Percentiles rank a stretch among this genome's conserved stretches.
Conservation (phyloP, 2,113 vertebrate genomes). For the Gyps fulvus region DNA sequence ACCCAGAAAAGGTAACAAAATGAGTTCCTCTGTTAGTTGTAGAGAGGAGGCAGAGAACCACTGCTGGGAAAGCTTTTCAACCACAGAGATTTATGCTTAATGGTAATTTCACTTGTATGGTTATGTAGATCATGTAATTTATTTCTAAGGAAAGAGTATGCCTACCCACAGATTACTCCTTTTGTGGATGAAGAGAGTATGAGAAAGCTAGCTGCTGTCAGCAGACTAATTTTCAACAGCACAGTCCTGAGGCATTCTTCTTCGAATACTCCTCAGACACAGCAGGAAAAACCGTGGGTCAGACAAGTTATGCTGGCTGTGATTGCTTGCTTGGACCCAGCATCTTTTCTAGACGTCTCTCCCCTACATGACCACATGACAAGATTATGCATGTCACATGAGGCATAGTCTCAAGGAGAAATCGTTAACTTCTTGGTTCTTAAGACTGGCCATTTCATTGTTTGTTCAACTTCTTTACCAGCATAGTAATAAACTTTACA, state of each 20-base stretch:
- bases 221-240: background rate
- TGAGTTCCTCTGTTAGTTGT: background rate
- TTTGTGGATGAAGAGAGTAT: background rate
- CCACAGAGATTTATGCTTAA: background rate
- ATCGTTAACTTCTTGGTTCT: background rate
- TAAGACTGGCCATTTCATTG: background rate
- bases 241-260: background rate
- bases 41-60: background rate
- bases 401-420: background rate
- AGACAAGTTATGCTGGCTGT: background rate
- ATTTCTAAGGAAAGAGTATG: background rate
- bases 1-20: background rate
- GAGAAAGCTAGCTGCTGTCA: background rate
- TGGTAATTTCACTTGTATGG: background rate
- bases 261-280: background rate
- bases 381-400: background rate
- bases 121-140: background rate
- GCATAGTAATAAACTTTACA: background rate
- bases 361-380: background rate
- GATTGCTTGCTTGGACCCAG: background rate
- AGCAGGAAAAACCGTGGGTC: background rate
- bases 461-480: background rate
- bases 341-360: background rate
- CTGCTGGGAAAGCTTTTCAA: background rate
- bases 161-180: background rate